phyloP scores from a whole-genome alignment of 2,888 invertebrate genomes.

The Ophion costatus region DNA sequence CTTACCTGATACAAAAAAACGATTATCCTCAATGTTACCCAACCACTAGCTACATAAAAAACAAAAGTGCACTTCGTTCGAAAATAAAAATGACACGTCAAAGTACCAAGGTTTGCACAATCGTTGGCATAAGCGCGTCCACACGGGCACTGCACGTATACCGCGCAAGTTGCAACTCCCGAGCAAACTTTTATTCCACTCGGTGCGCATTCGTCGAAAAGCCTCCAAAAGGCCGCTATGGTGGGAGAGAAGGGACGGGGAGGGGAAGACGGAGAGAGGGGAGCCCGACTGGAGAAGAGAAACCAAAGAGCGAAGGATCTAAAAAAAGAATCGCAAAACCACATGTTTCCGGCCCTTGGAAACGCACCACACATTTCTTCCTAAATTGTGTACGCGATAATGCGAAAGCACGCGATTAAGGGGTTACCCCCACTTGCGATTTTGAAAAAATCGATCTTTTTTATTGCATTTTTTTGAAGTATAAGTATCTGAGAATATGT shows the following conservation, averaged over 20 bases:
- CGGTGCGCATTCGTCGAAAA: slow-evolving; percentile 27
- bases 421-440: too few relatives aligned
- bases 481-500: too few relatives aligned
- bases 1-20: background rate
- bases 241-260: slow-evolving; percentile 1
- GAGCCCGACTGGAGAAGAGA: background rate
- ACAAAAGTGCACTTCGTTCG: background rate
- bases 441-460: too few relatives aligned
- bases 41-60: background rate
- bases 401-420: background rate
- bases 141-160: slow-evolving; percentile 34
- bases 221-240: background rate
- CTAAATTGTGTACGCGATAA: background rate
- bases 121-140: slow-evolving; percentile 32
- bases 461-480: too few relatives aligned
- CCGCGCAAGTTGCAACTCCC: background rate
- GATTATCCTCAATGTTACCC: background rate
- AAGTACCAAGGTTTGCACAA: background rate
- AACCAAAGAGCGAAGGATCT: background rate
- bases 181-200: slow-evolving; percentile 43
- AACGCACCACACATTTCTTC: background rate
- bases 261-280: background rate
- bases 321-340: background rate
- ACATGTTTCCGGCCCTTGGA: background rate
- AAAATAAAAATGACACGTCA: background rate